Evolutionary conservation across 2,888 invertebrate genomes (phyloP).

Genomic region (Ectemnius continuus): DNA sequence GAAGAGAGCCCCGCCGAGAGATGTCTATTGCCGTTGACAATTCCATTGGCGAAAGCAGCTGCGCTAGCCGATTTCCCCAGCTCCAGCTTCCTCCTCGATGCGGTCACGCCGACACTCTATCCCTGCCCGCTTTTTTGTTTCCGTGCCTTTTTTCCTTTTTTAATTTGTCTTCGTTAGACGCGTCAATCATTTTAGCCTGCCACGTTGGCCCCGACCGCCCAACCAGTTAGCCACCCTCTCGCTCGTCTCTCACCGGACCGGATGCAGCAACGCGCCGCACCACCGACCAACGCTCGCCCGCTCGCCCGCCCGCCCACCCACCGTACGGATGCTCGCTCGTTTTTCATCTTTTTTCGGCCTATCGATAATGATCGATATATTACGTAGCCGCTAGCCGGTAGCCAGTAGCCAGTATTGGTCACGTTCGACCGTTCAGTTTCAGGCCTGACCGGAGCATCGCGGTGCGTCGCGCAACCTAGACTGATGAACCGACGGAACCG

Average conservation of each 20-base stretch:
- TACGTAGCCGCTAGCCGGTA: slow-evolving; percentile 34
- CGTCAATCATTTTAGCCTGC: slow-evolving; percentile 47
- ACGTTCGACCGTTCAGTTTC: neutral
- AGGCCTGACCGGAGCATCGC: neutral
- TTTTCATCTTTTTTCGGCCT: slow-evolving; percentile 48
- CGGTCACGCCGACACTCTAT: slow-evolving; percentile 1
- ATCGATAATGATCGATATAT: slow-evolving; percentile 54
- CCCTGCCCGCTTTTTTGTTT: slow-evolving; percentile 26
- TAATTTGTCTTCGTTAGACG: slow-evolving; percentile 58
- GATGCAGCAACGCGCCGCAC: neutral
- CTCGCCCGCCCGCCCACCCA: slow-evolving; percentile 3
- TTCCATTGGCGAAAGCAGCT: slow-evolving; percentile 12
- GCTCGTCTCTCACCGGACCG: neutral
- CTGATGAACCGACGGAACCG: too few species aligned
- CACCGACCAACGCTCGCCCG: slow-evolving; percentile 10
- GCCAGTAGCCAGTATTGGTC: slow-evolving; percentile 15
- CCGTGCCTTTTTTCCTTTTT: slow-evolving; percentile 28
- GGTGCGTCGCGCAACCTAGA: too few species aligned
- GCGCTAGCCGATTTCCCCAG: neutral
- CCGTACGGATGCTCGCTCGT: slow-evolving; percentile 18
- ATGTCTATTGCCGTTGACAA: too few species aligned
- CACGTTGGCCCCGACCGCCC: neutral
- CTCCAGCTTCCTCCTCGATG: neutral
- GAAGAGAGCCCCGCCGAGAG: too few species aligned
- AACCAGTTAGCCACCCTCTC: neutral